phyloP scores from a whole-genome alignment of 2,888 invertebrate genomes.

The Hyposoter dolosus region DNA sequence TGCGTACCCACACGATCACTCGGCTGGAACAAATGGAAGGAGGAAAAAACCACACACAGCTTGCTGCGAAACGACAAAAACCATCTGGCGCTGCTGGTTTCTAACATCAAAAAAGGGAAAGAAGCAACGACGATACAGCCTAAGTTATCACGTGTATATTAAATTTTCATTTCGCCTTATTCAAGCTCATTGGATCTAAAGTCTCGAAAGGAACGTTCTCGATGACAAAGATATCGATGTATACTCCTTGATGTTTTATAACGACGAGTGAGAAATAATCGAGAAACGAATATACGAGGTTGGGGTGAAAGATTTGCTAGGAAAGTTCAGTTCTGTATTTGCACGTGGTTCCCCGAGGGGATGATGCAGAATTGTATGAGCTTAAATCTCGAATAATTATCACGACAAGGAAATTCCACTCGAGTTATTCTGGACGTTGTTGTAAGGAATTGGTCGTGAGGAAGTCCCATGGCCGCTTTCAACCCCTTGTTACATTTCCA shows the following conservation, averaged over 20 bases:
- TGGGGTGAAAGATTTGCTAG: slow-evolving; percentile 5
- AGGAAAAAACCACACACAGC: slow-evolving; percentile 31
- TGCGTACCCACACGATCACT: slow-evolving; percentile 7
- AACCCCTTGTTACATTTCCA: slow-evolving; percentile 62
- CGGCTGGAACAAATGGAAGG: slow-evolving; percentile 1
- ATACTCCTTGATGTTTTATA: slow-evolving; percentile 47
- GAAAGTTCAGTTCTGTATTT: slow-evolving; percentile 47
- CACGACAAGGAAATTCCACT: slow-evolving; percentile 60
- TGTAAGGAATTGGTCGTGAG: slow-evolving; percentile 36
- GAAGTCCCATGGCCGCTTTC: slow-evolving; percentile 58
- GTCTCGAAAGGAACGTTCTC: slow-evolving; percentile 20
- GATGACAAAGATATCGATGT: slow-evolving; percentile 14
- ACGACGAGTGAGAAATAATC: slow-evolving; percentile 34
- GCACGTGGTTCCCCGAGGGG: neutral
- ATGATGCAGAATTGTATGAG: slow-evolving; percentile 10
- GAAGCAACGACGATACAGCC: slow-evolving; percentile 14
- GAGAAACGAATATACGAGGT: slow-evolving; percentile 29
- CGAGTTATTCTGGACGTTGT: slow-evolving; percentile 5
- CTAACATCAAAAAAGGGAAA: slow-evolving; percentile 43
- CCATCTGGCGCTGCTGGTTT: slow-evolving; percentile 49
- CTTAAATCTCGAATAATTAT: slow-evolving; percentile 66
- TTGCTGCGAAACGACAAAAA: slow-evolving; percentile 28
- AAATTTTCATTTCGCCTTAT: slow-evolving; percentile 52
- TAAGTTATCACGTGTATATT: slow-evolving; percentile 54
- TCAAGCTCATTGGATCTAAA: slow-evolving; percentile 39